Percentiles rank a stretch among this genome's conserved stretches.
phyloP scores from a whole-genome alignment of 2,113 vertebrate genomes.

The Solea solea region DNA sequence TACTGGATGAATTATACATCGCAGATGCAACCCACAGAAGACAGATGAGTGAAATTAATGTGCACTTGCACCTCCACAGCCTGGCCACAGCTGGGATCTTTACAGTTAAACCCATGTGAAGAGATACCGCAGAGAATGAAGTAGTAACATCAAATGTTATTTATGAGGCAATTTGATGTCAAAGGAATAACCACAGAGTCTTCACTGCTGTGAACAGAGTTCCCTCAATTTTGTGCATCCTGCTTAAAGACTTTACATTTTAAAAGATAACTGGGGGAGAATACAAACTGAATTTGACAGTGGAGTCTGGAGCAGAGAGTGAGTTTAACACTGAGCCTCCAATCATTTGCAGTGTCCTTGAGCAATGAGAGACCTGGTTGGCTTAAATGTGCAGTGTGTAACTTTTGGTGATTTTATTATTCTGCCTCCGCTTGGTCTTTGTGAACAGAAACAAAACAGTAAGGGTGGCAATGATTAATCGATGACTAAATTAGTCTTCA shows the following conservation, averaged over 20 bases:
- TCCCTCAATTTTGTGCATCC: conserved; percentile 10
- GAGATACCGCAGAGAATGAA: conserved; percentile 45
- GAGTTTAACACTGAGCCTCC: background rate
- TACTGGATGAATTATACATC: conserved; percentile 76
- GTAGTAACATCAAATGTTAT: conserved; percentile 37
- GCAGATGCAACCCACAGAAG: conserved; percentile 67
- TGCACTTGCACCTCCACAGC: conserved; percentile 44
- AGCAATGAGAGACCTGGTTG: background rate
- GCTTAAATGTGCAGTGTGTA: background rate
- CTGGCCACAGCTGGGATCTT: conserved; percentile 35
- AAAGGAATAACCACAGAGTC: conserved; percentile 3
- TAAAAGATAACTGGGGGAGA: background rate
- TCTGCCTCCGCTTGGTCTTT: too few species aligned
- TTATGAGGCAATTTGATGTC: conserved; percentile 40
- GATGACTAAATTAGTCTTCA: too few species aligned
- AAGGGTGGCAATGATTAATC: too few species aligned
- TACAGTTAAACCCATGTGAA: conserved; percentile 14
- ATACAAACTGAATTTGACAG: conserved; percentile 1
- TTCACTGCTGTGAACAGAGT: conserved; percentile 13
- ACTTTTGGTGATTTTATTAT: too few species aligned
- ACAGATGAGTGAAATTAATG: conserved; percentile 71
- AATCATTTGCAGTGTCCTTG: background rate
- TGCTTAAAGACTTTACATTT: conserved; percentile 11
- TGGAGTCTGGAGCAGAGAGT: background rate
- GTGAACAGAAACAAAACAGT: too few species aligned